Conservation (phyloP, 2,113 vertebrate species). For the Sceloporus undulatus region DNA sequence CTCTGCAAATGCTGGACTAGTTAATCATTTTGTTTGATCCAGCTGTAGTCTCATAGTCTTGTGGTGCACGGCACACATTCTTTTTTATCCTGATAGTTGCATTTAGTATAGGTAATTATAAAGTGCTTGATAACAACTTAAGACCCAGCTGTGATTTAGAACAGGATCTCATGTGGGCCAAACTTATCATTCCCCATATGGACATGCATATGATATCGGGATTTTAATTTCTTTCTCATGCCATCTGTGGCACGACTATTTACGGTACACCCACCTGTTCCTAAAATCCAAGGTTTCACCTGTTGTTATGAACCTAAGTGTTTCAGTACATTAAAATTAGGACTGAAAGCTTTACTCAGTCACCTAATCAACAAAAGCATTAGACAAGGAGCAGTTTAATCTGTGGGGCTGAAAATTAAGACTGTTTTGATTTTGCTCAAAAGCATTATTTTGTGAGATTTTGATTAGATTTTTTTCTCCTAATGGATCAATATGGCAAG, state of each 20-base stretch:
- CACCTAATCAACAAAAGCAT: neutral
- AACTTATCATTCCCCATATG: too few relatives aligned
- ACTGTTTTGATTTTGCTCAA: neutral
- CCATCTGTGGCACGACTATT: neutral
- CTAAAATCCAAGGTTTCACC: neutral
- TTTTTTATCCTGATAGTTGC: too few relatives aligned
- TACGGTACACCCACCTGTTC: neutral
- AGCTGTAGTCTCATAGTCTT: too few relatives aligned
- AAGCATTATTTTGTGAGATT: neutral
- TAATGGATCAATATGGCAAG: neutral
- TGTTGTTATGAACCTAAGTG: neutral
- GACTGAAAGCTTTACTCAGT: neutral
- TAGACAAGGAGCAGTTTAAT: neutral
- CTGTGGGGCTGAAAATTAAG: neutral
- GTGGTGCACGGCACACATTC: too few relatives aligned
- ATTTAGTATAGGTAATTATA: too few relatives aligned
- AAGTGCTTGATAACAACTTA: neutral
- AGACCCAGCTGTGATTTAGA: neutral
- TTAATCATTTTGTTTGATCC: too few relatives aligned
- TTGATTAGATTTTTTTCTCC: neutral
- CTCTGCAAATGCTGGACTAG: too few relatives aligned
- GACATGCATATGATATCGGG: too few relatives aligned
- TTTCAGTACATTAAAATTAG: neutral
- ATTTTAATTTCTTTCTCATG: neutral
- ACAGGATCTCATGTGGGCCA: too few relatives aligned